Evolutionary conservation across 2,888 invertebrate species (phyloP).

Genomic region (Drosophila pegasa): DNA sequence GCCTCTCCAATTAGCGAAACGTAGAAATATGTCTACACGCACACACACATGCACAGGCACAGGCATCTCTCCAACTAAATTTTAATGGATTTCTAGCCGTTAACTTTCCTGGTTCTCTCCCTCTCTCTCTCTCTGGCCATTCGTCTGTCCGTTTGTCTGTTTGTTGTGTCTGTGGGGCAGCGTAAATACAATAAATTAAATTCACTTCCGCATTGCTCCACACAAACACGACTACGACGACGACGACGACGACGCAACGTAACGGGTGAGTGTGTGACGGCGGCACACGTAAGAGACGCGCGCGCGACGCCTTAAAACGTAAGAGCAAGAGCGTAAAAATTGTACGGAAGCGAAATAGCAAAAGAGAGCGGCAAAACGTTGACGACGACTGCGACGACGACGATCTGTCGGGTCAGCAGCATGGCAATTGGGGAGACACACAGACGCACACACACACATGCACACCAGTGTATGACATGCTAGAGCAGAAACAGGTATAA

Average conservation of each 20-base stretch:
- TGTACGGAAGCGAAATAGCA: slow-evolving; percentile 65
- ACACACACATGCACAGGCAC: slow-evolving; percentile 9
- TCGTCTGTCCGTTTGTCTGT: slow-evolving; percentile 30
- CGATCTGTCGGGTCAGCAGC: slow-evolving; percentile 66
- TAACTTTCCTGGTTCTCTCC: slow-evolving; percentile 75
- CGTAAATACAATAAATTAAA: slow-evolving; percentile 84
- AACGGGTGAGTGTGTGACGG: slow-evolving; percentile 64
- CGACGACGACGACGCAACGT: slow-evolving; percentile 37
- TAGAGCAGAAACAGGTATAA: slow-evolving; percentile 71
- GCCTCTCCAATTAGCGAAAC: slow-evolving; percentile 72
- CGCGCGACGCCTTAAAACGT: slow-evolving; percentile 50
- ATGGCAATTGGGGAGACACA: slow-evolving; percentile 61
- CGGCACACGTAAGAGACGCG: slow-evolving; percentile 46
- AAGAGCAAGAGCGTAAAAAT: slow-evolving; percentile 59
- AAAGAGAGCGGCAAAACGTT: slow-evolving; percentile 48
- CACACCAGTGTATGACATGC: slow-evolving; percentile 21
- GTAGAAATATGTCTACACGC: slow-evolving; percentile 44
- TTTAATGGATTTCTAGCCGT: slow-evolving; percentile 54
- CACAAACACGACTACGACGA: slow-evolving; percentile 69
- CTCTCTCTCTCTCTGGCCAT: slow-evolving; percentile 26
- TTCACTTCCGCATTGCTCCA: slow-evolving; percentile 85
- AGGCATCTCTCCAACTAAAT: slow-evolving; percentile 36
- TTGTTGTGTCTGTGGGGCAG: slow-evolving; percentile 47
- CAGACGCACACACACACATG: slow-evolving; percentile 26
- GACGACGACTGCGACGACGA: slow-evolving; percentile 25